Evolutionary conservation across 2,113 vertebrate genomes (phyloP).

Genomic region (Ictalurus furcatus): DNA sequence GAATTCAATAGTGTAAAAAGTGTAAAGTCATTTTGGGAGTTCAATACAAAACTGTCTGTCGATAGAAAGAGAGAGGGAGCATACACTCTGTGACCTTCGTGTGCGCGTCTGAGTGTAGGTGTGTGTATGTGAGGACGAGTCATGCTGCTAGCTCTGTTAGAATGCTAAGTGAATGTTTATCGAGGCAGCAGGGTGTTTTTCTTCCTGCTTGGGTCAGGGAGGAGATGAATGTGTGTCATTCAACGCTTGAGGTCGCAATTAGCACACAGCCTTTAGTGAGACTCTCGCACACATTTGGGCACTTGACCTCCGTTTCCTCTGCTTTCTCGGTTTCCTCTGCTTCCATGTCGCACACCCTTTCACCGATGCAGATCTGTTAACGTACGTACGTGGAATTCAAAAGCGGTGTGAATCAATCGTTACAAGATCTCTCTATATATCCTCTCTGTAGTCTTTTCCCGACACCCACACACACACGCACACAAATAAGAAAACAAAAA

Average conservation of each 20-base stretch:
- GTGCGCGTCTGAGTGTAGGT: not conserved
- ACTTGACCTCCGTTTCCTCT: too few species aligned
- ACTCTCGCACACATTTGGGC: not conserved
- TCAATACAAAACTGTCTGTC: not conserved
- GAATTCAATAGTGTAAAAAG: not conserved
- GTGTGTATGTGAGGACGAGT: not conserved
- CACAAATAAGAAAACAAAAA: not conserved
- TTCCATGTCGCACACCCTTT: not conserved
- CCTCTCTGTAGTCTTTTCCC: not conserved
- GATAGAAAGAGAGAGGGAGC: not conserved
- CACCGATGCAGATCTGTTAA: not conserved
- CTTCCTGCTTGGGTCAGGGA: constrained; percentile 7
- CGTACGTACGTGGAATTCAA: not conserved
- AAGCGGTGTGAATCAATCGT: not conserved
- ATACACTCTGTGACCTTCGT: not conserved
- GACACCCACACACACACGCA: not conserved
- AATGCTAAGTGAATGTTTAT: constrained; percentile 31
- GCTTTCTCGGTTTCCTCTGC: too few species aligned
- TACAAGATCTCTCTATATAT: not conserved
- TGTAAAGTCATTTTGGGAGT: not conserved
- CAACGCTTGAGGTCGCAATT: constrained; percentile 34
- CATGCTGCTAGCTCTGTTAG: not conserved
- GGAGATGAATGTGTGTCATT: constrained; percentile 32
- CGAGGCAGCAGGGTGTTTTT: not conserved
- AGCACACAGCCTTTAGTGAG: not conserved